Evolutionary conservation across 2,113 vertebrate species (phyloP), one percentile per base, ranked within the genome.

Genomic region (Coregonus clupeaformis): DNA sequence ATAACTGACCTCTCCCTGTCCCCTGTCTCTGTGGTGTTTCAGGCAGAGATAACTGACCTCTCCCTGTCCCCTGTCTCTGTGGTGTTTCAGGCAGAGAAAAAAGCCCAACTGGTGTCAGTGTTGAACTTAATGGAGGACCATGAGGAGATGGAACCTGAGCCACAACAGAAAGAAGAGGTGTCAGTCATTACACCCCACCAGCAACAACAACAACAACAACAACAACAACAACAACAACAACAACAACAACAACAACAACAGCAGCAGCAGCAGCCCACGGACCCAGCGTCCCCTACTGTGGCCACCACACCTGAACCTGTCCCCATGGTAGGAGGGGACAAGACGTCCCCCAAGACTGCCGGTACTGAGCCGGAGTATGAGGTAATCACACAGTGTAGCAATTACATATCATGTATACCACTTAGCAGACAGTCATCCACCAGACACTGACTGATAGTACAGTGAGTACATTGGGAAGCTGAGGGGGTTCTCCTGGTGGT

Each of bases 271-370:
- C 97, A 98, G 88, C 95, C 95, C 74, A 97, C 97, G 0, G 96
- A 97, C 88, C 97, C 97, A 0, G 95, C 97, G 0, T 98, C 97
- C 2, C 96, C 97, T 73, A 97, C 92, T 1, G 95, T 98, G 88
- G 97, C 96, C 92, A 97, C 95, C 32, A 97, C 96, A 0, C 96
- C 97, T 1, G 96, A 98, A 87, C 96, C 96, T 0, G 92, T 94
- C 78, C 91, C 92, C 79, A 93, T 95, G 0, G 94, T 91, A 0
- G 89, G 92, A 0, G 92, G 92, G 30, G 96, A 97, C 82, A 97
- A 98, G 91, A 92, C 89, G 1, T 85, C 92, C 57, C 92, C 95
- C 79, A 97, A 98, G 80, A 89, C 94, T 0, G 91, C 92, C 0
- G 91, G 92, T 83, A 93, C 95, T 0, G 96, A 98, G 78, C 93